Evolutionary conservation across 2,113 vertebrate genomes (phyloP).

Genomic region (Hippopotamus amphibius): DNA sequence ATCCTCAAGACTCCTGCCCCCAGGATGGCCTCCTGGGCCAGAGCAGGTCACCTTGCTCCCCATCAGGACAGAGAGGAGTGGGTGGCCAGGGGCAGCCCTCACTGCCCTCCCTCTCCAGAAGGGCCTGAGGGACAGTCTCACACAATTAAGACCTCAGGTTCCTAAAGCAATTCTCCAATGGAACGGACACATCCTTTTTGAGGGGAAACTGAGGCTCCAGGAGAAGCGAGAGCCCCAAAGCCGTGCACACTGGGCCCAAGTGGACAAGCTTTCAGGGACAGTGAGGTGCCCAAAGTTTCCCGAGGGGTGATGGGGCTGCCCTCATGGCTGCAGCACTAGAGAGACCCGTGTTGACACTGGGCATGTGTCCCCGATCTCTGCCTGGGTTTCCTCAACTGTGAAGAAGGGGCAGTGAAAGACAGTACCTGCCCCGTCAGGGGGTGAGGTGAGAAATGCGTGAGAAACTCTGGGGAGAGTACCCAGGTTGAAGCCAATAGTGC

Average conservation of each 20-base stretch:
- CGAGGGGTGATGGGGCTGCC: too few relatives aligned
- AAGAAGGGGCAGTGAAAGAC: not conserved
- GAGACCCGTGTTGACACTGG: not conserved
- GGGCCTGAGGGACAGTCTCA: too few relatives aligned
- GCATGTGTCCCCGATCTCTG: not conserved
- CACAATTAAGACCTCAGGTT: not conserved
- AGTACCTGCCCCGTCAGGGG: not conserved
- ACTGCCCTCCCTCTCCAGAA: too few relatives aligned
- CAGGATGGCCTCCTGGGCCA: not conserved
- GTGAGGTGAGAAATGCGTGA: accelerated
- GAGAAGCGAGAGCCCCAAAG: not conserved
- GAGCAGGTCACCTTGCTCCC: too few relatives aligned
- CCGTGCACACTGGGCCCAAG: too few relatives aligned
- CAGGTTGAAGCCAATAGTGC: accelerated
- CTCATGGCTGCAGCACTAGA: not conserved
- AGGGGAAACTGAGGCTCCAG: not conserved
- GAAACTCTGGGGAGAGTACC: too few relatives aligned
- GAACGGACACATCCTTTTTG: accelerated
- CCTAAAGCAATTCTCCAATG: not conserved
- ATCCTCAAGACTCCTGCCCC: not conserved
- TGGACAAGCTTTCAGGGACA: too few relatives aligned
- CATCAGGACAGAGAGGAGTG: too few relatives aligned
- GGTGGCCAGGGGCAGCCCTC: not conserved
- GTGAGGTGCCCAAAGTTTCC: too few relatives aligned
- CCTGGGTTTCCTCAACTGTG: not conserved